Percentiles rank a stretch among this genome's conserved stretches.
These are phyloP conservation scores for Capreolus pygargus DNA, from an alignment of 2,113 vertebrate genomes.

Conservation along the genomic window DNA sequence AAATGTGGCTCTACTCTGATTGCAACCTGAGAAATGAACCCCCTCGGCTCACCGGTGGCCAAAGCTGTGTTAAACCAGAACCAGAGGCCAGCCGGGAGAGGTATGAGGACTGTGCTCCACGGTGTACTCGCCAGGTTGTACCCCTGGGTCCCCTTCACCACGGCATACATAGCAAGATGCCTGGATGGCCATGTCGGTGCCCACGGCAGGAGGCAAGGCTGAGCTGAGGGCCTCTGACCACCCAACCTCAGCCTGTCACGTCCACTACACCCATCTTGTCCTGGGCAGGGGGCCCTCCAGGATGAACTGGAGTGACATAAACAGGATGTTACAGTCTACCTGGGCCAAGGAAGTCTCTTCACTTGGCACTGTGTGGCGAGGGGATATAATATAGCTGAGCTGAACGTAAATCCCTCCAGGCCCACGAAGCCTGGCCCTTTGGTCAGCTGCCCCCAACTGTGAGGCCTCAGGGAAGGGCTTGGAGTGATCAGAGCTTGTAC, in stretches of 20 bases:
- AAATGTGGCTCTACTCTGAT: neutral
- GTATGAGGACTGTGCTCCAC: rapidly evolving
- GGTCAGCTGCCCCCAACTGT: neutral
- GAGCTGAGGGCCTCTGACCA: neutral
- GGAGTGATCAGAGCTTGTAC: neutral
- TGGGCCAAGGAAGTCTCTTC: neutral
- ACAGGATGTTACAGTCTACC: rapidly evolving
- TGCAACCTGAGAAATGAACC: rapidly evolving
- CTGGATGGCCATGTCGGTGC: rapidly evolving
- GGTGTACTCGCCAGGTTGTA: rapidly evolving
- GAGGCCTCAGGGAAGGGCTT: neutral
- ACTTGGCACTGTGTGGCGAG: rapidly evolving
- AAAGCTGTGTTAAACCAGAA: neutral
- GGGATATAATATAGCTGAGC: rapidly evolving
- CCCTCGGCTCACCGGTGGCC: neutral
- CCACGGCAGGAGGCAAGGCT: neutral
- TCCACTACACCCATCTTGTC: neutral
- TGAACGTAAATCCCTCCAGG: neutral
- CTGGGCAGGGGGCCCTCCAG: neutral
- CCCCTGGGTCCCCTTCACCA: neutral
- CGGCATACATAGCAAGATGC: rapidly evolving
- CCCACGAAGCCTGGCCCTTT: neutral
- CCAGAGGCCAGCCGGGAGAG: neutral
- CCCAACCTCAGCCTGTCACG: neutral
- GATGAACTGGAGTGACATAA: neutral